Evolutionary conservation across 2,888 invertebrate species (phyloP).

Genomic region (Psococerastis gibbosa): DNA sequence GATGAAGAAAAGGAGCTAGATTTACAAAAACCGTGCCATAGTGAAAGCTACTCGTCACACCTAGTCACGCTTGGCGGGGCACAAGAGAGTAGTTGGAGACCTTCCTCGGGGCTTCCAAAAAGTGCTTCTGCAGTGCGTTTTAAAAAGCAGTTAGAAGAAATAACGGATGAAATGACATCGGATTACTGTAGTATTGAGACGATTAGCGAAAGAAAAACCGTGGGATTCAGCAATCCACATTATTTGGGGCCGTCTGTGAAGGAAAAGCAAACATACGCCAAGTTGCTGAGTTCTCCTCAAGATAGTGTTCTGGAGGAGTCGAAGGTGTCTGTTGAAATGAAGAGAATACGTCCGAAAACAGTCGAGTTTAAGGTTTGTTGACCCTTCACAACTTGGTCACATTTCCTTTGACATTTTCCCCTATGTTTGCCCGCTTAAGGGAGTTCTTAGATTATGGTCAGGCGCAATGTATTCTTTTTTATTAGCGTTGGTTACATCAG

Average conservation of each 20-base stretch:
- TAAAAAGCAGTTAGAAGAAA: constrained; percentile 31
- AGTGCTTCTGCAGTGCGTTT: constrained; percentile 36
- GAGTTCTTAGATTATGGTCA: no score
- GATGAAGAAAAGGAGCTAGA: constrained; percentile 37
- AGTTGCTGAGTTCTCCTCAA: constrained; percentile 36
- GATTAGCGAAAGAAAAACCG: constrained; percentile 25
- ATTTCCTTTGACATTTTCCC: no score
- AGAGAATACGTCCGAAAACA: constrained; percentile 16
- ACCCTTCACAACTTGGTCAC: no score
- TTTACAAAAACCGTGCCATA: constrained; percentile 1
- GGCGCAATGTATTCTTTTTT: no score
- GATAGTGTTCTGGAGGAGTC: constrained; percentile 40
- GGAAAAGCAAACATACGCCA: constrained; percentile 24
- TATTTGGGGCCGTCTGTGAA: constrained; percentile 45
- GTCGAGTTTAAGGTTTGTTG: constrained; percentile 2
- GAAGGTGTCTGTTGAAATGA: constrained; percentile 22
- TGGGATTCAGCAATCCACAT: constrained; percentile 31
- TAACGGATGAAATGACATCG: constrained; percentile 39
- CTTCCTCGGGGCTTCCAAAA: constrained; percentile 28
- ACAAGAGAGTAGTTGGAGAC: constrained; percentile 5
- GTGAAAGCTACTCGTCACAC: constrained; percentile 35
- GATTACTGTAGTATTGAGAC: constrained; percentile 56
- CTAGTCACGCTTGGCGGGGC: constrained; percentile 20
- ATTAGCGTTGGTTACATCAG: no score
- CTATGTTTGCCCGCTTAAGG: constrained; percentile 18